A percentile compares a stretch with the other conserved stretches of the same genome.
Evolutionary conservation across 2,113 vertebrate species (phyloP).

Genomic region (Anser brachyrhynchus): DNA sequence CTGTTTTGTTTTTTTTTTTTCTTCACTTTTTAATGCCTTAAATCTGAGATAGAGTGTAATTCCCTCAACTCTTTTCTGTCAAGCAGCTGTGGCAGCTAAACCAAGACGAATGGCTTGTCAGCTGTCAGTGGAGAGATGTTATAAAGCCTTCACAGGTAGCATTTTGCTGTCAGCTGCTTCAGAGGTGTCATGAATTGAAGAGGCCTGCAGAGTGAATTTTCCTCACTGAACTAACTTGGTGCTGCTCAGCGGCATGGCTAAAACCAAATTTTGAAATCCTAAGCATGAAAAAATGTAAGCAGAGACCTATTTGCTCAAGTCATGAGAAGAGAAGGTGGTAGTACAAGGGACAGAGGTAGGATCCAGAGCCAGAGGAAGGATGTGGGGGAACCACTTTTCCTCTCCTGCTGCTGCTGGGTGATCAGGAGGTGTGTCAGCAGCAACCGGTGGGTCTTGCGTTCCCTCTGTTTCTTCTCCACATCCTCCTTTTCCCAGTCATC

Average conservation of each 20-base stretch:
- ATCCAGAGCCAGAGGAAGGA: neutral
- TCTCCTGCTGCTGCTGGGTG: neutral
- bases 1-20: neutral
- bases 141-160: neutral
- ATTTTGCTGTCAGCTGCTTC: neutral
- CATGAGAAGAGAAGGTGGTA: neutral
- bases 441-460: neutral
- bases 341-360: neutral
- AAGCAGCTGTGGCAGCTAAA: neutral
- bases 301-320: neutral
- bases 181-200: neutral
- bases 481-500: neutral
- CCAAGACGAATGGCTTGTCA: neutral
- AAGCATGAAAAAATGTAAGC: neutral
- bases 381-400: neutral
- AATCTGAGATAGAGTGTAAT: neutral
- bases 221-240: neutral
- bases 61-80: neutral
- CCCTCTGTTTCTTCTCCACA: neutral
- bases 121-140: neutral
- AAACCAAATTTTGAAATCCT: neutral
- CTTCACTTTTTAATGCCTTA: neutral
- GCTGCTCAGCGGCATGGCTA: neutral
- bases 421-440: neutral
- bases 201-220: neutral